Evolutionary conservation across 1,140 invertebrate species (phyloP), one percentile per base, ranked within the genome.

Genomic region (Caenorhabditis tropicalis): DNA sequence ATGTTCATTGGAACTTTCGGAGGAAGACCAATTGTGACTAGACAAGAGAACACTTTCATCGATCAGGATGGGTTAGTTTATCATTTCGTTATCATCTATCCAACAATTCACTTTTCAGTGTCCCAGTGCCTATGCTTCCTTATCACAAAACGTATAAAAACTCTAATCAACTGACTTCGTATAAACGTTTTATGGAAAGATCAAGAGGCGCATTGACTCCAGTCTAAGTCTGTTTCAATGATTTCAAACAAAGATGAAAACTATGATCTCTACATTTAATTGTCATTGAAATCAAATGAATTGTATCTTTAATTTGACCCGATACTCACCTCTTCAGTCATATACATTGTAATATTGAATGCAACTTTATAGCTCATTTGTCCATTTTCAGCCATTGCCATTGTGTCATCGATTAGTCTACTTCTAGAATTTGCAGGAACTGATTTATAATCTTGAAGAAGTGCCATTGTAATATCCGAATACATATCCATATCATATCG

Each of bases 401-500:
- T 19, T 15, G 65, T 74, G n/a, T 74, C 65, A 43, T 74, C 65
- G 21, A 74, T 43, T 15, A 74, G n/a, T 43, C 65, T 33, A 31
- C 65, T 74, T 74, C 65, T 43, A 3, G 65, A 74, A 21, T 74
- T 74, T 5, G 65, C n/a, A 4, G 65, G 65, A 43, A 74, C 24
- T 7, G n/a, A 21, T 43, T 15, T 43, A 43, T 43, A 46, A 74
- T 74, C 65, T 5, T 24, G 5, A 9, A 74, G 19, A 15, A 74
- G 65, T 74, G 65, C 65, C 33, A 43, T 74, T 9, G 65, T 74
- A 9, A 74, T 74, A 43, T 74, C 65, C 33, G 65, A 74, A 43
- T 74, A 74, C 65, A 74, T 46, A 2, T 74, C 65, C 36, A 74
- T 74, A 24, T 74, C 65, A 74, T 74, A 74, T 74, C 65, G 27